phyloP scores from a whole-genome alignment of 2,888 invertebrate genomes.

The Phlogophora meticulosa region DNA sequence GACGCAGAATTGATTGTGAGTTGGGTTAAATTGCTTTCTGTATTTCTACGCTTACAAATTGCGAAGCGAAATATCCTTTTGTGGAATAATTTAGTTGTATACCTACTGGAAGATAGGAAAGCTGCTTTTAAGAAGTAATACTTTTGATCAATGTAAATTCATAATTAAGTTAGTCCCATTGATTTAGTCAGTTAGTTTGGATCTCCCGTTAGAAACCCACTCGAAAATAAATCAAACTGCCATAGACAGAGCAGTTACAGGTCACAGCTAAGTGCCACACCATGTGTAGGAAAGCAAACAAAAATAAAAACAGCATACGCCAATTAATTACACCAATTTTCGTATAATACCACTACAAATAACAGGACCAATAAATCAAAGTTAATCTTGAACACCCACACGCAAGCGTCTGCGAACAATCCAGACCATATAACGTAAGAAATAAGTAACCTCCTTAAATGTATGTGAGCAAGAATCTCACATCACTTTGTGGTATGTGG shows the following conservation, averaged over 20 bases:
- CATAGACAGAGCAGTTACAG: conserved; percentile 17
- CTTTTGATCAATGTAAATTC: conserved; percentile 12
- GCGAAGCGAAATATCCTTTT: conserved; percentile 27
- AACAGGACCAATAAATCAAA: conserved; percentile 50
- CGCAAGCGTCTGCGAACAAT: conserved; percentile 41
- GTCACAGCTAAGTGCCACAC: conserved; percentile 22
- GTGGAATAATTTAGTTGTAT: conserved; percentile 3
- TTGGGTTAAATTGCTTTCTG: conserved; percentile 47
- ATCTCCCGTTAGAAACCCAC: conserved; percentile 37
- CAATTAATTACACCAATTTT: conserved; percentile 37
- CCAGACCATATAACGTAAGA: conserved; percentile 50
- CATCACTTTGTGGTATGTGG: conserved; percentile 52
- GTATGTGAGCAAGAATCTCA: conserved; percentile 55
- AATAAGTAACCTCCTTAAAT: conserved; percentile 55
- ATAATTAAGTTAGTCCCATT: conserved; percentile 25
- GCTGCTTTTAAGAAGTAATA: neutral
- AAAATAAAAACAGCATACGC: conserved; percentile 25
- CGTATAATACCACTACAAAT: conserved; percentile 35
- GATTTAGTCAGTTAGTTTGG: conserved; percentile 16
- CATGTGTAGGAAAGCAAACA: conserved; percentile 14
- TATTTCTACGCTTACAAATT: conserved; percentile 33
- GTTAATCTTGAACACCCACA: conserved; percentile 44
- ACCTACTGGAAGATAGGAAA: conserved; percentile 7
- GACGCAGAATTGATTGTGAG: conserved; percentile 51
- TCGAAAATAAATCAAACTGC: conserved; percentile 12